Base-by-base conservation (phyloP, 2,888 invertebrate species). In the Deilephila elpenor region DNA sequence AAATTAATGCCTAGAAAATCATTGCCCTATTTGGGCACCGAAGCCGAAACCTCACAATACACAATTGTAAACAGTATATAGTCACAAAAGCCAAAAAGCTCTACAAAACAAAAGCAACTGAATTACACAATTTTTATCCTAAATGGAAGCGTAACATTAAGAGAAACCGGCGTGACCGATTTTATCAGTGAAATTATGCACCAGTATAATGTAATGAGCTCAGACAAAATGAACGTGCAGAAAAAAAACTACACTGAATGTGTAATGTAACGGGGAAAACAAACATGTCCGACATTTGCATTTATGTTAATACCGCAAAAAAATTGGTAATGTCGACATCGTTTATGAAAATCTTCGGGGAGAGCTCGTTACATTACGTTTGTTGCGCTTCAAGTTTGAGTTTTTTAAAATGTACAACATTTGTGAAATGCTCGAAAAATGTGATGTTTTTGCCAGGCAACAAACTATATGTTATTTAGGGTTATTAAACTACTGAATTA, bases 271-370 rank as follows among this genome's bases (percentile, higher is more conserved):
- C 80, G 82, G 79, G 73, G 77, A 85, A 84, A 80, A 79, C 82
- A 83, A 84, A 84, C 81, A 71, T 61, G 60, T 73, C 51, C 78
- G 79, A 79, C 82, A 89, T 90, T 90, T 86, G 82, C 91, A 91
- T 91, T 88, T 89, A 89, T 89, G 89, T 82, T 87, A 89, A 89
- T 88, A 83, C 82, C 76, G 76, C 80, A 78, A 83, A 78, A 83
- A 86, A 84, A 82, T 84, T 83, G 82, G 83, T 82, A 83, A 85
- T 84, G 73, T 70, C 71, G 61, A 70, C 71, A 61, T 70, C 34
- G 37, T 70, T 73, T 71, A 62, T 71, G 71, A 61, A 73, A 71
- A 70, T 71, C 71, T 70, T 73, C 32, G 37, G 71, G 44, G 73
- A 73, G 71, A 71, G 34, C 53, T 70, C 61, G 71, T 73, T 73